Percentiles rank a stretch among this genome's conserved stretches.
These are phyloP conservation scores for Natrix natrix DNA, from an alignment of 2,797 vertebrate species.

Conservation along the genomic window DNA sequence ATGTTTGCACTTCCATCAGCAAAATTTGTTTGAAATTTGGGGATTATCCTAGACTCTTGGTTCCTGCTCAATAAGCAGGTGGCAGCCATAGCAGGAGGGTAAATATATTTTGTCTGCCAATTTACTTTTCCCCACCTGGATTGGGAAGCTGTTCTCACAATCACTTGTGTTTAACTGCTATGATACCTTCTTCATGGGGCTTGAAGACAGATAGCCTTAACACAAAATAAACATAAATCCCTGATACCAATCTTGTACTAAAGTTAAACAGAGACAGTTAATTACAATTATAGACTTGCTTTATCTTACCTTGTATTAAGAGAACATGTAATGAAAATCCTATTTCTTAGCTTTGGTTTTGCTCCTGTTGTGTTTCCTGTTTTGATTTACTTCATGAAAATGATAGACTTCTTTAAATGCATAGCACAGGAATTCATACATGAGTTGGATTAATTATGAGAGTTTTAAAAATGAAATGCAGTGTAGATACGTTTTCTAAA, in stretches of 20 bases:
- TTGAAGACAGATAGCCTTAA: not conserved
- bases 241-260: not conserved
- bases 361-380: constrained; percentile 37
- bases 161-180: not conserved
- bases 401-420: constrained; percentile 9
- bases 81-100: not conserved
- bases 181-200: not conserved
- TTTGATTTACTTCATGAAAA: not conserved
- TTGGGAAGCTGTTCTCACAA: not conserved
- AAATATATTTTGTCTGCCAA: not conserved
- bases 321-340: not conserved
- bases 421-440: not conserved
- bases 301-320: not conserved
- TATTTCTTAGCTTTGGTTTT: constrained; percentile 21
- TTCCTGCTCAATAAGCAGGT: not conserved
- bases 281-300: constrained; percentile 3
- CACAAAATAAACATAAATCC: not conserved
- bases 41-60: not conserved
- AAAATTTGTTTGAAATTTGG: not conserved
- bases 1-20: not conserved
- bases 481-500: not conserved
- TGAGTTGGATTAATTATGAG: not conserved
- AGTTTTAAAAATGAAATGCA: rapidly evolving
- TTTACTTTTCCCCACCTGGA: not conserved
- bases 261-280: not conserved